Base-by-base conservation (phyloP, 2,797 vertebrate species). In the Lemur catta region DNA sequence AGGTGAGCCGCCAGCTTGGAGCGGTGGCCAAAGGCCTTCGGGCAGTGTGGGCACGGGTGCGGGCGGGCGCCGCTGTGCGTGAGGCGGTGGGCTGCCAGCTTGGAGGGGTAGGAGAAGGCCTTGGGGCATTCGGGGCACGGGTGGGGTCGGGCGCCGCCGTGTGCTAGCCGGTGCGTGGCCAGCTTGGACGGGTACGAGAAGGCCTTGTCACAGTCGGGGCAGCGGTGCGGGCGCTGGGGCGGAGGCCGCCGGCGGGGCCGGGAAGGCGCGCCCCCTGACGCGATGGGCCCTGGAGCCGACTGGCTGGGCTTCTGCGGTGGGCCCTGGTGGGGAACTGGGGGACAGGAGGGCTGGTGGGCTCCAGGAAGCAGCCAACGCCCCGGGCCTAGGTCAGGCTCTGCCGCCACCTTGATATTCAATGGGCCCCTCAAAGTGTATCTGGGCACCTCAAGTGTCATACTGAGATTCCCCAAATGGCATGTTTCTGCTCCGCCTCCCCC, bases 131-230 rank as follows among this genome's bases (percentile, higher is more conserved):
- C 96, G 0, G 98, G 97, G 55, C 97, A 98, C 0, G 97, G 97
- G 63, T 98, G 97, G 0, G 97, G 98, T 35, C 96, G 97, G 48
- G 97, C 85, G 3, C 98, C 98, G 0, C 98, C 98, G 30, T 98
- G 98, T 7, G 98, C 98, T 84, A 98, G 94, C 55, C 97, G 97
- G 93, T 98, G 98, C 0, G 98, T 98, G 24, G 98, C 98, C 94
- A 98, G 93, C 63, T 98, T 98, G 85, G 98, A 98, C 6, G 98
- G 98, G 89, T 98, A 98, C 0, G 98, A 98, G 52, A 98, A 98
- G 46, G 98, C 96, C 95, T 98, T 98, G 96, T 98, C 97, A 10
- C 98, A 98, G 82, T 98, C 98, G 0, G 98, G 98, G 71, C 98
- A 98, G 76, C 98, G 97, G 79, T 98, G 98, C 2, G 93, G 97